A percentile compares a stretch with the other conserved stretches of the same genome.
Conservation (phyloP, 35 echinoderm and acorn worm species). For the Apostichopus parvimensis region DNA sequence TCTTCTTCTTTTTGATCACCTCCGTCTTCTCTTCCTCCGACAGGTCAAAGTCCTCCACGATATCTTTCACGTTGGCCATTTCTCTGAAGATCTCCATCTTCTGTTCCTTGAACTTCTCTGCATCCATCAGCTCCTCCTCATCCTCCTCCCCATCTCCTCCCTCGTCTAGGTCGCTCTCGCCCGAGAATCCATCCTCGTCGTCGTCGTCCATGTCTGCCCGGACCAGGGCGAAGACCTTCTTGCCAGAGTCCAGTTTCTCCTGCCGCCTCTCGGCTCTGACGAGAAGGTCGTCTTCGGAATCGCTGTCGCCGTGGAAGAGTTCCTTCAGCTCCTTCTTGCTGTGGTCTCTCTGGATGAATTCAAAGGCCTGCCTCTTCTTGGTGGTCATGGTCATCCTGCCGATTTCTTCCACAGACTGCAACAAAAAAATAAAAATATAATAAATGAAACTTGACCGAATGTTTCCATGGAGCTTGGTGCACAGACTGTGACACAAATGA, state of each 20-base stretch:
- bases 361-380: constrained; percentile 54
- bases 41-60: constrained; percentile 80
- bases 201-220: constrained; percentile 42
- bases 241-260: constrained; percentile 36
- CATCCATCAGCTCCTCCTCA: constrained; percentile 50
- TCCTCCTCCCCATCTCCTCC: constrained; percentile 39
- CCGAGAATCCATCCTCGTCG: constrained; percentile 4
- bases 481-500: too few relatives aligned
- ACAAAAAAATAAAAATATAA: not conserved
- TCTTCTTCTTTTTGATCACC: constrained; percentile 35
- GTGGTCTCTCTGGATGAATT: constrained; percentile 45
- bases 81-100: constrained; percentile 35
- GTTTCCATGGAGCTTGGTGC: too few relatives aligned
- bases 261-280: constrained; percentile 64
- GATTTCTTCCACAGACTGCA: constrained; percentile 4
- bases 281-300: constrained; percentile 82
- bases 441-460: too few relatives aligned
- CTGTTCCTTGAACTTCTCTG: constrained; percentile 34
- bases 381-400: not conserved
- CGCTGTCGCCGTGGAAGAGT: constrained; percentile 74
- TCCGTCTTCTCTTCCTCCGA: constrained; percentile 68
- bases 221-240: constrained; percentile 12
- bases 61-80: constrained; percentile 65
- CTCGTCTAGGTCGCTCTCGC: constrained; percentile 51
- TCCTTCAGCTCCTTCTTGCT: constrained; percentile 78